Evolutionary conservation across 2,888 invertebrate genomes (phyloP).

Genomic region (Rhagonycha fulva): DNA sequence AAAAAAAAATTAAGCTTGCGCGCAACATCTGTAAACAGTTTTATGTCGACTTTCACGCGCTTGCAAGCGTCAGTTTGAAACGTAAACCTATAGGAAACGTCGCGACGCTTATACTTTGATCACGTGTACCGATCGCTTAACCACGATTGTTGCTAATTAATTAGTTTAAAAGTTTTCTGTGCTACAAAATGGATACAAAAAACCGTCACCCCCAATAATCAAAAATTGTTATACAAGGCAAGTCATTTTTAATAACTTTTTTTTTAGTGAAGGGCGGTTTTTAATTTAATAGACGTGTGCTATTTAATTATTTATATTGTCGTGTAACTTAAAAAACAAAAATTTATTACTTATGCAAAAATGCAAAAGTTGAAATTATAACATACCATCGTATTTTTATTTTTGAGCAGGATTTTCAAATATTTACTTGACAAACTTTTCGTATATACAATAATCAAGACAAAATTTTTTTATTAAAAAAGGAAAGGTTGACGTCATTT

Average conservation of each 20-base stretch:
- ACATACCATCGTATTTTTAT: background rate
- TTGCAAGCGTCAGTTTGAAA: constrained; percentile 21
- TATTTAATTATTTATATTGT: background rate
- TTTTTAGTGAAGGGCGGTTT: background rate
- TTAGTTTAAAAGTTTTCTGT: background rate
- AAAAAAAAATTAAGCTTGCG: constrained; percentile 19
- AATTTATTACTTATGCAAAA: background rate
- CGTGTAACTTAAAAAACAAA: background rate
- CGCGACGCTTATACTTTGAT: constrained; percentile 12
- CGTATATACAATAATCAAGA: background rate
- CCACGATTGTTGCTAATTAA: background rate
- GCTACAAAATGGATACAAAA: background rate
- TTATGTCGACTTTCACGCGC: constrained; percentile 20
- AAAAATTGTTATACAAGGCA: background rate
- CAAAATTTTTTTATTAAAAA: background rate
- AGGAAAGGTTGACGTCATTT: background rate
- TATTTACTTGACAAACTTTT: background rate
- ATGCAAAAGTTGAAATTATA: background rate
- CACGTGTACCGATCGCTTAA: background rate
- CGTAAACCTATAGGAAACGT: constrained; percentile 15
- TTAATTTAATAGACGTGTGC: background rate
- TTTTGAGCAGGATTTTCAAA: background rate
- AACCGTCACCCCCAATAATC: background rate
- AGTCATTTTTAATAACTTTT: background rate
- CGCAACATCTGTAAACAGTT: constrained; percentile 21